A percentile compares a stretch with the other conserved stretches of the same genome.
phyloP scores from a whole-genome alignment of 2,797 vertebrate species.

The Oreochromis mossambicus region DNA sequence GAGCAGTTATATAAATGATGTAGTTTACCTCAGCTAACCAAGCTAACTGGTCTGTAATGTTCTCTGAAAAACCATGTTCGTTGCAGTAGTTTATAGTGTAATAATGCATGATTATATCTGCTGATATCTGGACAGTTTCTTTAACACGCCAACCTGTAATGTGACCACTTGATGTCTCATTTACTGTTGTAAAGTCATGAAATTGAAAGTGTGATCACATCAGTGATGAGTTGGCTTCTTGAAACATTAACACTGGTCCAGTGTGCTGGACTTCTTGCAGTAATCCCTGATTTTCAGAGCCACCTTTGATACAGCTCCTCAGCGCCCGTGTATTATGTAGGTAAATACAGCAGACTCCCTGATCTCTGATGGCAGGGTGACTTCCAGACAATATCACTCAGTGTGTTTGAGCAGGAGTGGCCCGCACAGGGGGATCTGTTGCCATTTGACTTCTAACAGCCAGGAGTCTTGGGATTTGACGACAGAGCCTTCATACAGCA shows the following conservation, averaged over 20 bases:
- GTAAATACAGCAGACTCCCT: background rate
- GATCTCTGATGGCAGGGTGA: background rate
- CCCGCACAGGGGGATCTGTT: constrained; percentile 10
- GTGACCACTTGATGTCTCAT: background rate
- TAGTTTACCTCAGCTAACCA: background rate
- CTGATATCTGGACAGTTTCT: background rate
- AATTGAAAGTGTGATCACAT: background rate
- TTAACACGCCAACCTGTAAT: background rate
- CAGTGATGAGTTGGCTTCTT: background rate
- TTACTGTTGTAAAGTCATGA: background rate
- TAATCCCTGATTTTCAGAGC: background rate
- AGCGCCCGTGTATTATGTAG: background rate
- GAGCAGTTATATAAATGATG: background rate
- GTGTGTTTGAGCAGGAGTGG: background rate
- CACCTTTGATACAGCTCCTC: background rate
- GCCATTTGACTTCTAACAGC: constrained; percentile 40
- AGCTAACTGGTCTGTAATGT: background rate
- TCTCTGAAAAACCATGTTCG: background rate
- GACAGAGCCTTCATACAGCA: constrained; percentile 17
- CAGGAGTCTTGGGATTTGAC: constrained; percentile 9
- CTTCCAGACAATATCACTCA: background rate
- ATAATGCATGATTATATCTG: background rate
- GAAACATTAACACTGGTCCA: background rate
- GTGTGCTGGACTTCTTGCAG: background rate
- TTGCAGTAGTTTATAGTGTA: background rate